Base-by-base conservation (phyloP, 2,888 invertebrate species). In the Drosophila siamana region DNA sequence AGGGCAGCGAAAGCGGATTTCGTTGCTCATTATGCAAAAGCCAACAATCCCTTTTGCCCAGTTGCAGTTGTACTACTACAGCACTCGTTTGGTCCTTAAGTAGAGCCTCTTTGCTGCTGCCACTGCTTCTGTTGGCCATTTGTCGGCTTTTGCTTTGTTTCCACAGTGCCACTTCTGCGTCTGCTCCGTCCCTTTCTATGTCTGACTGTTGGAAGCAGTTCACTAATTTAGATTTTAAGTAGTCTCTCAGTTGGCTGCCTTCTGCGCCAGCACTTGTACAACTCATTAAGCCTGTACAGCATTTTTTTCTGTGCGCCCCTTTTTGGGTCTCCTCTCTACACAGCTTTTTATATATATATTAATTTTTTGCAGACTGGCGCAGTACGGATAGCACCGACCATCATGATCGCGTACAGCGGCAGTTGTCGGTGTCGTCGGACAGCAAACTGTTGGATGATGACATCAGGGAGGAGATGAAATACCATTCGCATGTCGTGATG, bases 391-490 rank as follows among this genome's bases (percentile, higher is more conserved):
- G 95, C 89, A 94, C 94, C 78, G 92, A 92, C 85, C 95, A 96
- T 88, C 96, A 96, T 92, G 97, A 96, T 92, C 94, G 96, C 90
- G 97, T 97, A 78, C 95, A 97, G 92, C 94, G 97, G 91, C 97
- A 97, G 93, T 94, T 97, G 89, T 97, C 97, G 67, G 97, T 97
- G 88, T 97, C 97, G 74, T 97, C 97, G 88, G 97, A 98, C 93
- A 97, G 97, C 86, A 97, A 97, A 93, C 94, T 97, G 86, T 94
- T 98, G 86, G 97, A 98, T 92, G 97, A 97, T 91, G 96, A 97
- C 90, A 97, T 96, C 91, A 94, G 97, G 91, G 97, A 97, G 92
- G 97, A 97, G 93, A 86, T 86, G 88, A 86, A 87, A 52, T 86
- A 85, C 63, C 87, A 85, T 38, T 95, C 97, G 79, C 94, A 96